Evolutionary conservation across 1,140 invertebrate species (phyloP), one percentile per base, ranked within the genome.

Genomic region (Drosophila tropicalis): DNA sequence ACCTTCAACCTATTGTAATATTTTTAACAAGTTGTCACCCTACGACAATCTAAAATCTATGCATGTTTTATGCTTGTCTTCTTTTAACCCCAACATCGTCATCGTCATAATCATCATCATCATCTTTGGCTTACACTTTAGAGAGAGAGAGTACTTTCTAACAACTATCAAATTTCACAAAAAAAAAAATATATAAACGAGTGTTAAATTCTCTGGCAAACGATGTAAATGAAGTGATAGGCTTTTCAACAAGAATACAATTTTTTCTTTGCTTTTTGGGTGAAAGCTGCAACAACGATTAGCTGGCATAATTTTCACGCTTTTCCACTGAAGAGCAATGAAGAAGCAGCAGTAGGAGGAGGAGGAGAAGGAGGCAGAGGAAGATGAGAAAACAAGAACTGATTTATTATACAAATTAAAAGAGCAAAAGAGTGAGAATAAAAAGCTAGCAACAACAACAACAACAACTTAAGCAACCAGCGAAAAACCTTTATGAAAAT

Each of bases 361-460:
- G 17, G 17, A 12, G 6, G 17, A 47, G 19, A 41, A 60, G 40
- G n/a, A n/a, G n/a, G n/a, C n/a, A n/a, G n/a, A 58, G 41, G 67
- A 58, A 15, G 22, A 34, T 54, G 62, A 81, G 56, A 80, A 34
- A 66, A 81, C 56, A 80, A 81, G 79, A 87, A 89, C 84, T 90
- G 84, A 87, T 87, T 87, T 84, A 87, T 83, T 89, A 87, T 81
- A 82, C 80, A 87, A 87, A 87, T 89, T 83, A 87, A 85, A 87
- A 83, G 74, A 55, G 67, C 67, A 32, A 70, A 17, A 63, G 55
- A 69, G 19, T 51, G 65, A 61, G 34, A 65, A 55, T 10, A 2
- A 63, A 32, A 70, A 61, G 15, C 29, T 29, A 29, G 29, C 29
- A 29, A 29, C 9, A 41, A 5, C 55, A 34, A 5, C 25, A 44